Evolutionary conservation across 2,888 invertebrate genomes (phyloP).

Genomic region (Sceliomorpha sp.): DNA sequence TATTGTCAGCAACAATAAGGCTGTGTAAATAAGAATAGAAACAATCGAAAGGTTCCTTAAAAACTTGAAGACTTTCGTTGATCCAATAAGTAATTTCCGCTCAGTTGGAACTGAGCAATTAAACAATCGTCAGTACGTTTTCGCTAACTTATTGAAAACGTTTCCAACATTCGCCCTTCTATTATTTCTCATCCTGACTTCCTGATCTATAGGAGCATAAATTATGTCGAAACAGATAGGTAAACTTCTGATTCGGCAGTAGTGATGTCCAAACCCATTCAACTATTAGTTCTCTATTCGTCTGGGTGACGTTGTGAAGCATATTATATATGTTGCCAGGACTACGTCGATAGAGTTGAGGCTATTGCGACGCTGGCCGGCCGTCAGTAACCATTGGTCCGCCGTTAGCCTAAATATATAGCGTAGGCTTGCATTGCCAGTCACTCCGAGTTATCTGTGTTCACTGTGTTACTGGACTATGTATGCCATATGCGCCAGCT

Average conservation of each 20-base stretch:
- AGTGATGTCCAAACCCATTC: constrained; percentile 36
- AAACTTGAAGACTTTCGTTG: too few species aligned
- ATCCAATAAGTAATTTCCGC: too few species aligned
- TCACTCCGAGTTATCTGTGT: constrained; percentile 77
- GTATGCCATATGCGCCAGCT: constrained; percentile 68
- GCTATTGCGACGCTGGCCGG: constrained; percentile 44
- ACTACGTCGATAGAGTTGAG: constrained; percentile 34
- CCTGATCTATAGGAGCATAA: constrained; percentile 38
- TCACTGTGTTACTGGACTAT: constrained; percentile 70
- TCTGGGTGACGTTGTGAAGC: constrained; percentile 34
- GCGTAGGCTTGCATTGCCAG: constrained; percentile 70
- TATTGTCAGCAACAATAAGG: too few species aligned
- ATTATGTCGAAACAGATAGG: constrained; percentile 36
- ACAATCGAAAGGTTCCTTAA: too few species aligned
- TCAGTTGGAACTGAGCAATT: too few species aligned
- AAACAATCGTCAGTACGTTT: too few species aligned
- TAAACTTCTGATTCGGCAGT: constrained; percentile 23
- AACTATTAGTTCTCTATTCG: constrained; percentile 42
- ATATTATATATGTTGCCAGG: constrained; percentile 35
- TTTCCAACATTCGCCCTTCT: too few species aligned
- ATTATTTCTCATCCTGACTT: too few species aligned
- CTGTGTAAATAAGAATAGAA: too few species aligned
- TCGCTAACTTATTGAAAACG: too few species aligned
- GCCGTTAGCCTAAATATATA: constrained; percentile 65
- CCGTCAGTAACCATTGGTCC: constrained; percentile 69